Evolutionary conservation across 2,113 vertebrate species (phyloP).

Genomic region (Vireo altiloquus): DNA sequence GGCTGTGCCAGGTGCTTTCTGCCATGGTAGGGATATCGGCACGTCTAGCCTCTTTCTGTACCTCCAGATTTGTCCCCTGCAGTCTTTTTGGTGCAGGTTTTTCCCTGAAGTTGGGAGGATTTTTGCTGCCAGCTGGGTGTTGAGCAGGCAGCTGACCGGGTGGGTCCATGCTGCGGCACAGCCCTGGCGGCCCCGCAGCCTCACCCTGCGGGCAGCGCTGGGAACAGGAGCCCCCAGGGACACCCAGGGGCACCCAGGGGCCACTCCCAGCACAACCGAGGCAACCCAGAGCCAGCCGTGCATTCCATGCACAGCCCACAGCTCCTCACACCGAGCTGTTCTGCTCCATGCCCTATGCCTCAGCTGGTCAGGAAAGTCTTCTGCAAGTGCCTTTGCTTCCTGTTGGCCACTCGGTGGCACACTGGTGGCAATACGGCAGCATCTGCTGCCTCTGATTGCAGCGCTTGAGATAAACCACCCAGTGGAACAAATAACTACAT

Average conservation of each 20-base stretch:
- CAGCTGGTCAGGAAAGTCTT: not conserved
- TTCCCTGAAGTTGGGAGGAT: not conserved
- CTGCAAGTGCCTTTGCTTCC: not conserved
- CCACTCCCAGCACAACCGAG: fast-evolving
- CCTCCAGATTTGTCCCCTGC: not conserved
- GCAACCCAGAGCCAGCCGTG: fast-evolving
- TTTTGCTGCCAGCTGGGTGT: fast-evolving
- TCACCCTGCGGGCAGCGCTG: fast-evolving
- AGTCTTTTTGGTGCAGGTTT: not conserved
- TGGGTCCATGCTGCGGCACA: fast-evolving
- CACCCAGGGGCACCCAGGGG: too few species aligned
- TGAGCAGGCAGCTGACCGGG: not conserved
- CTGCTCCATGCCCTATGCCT: fast-evolving
- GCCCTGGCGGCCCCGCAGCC: not conserved
- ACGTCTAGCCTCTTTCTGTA: not conserved
- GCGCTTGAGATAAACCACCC: not conserved
- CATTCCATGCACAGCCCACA: fast-evolving
- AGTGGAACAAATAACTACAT: not conserved
- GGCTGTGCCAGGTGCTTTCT: not conserved
- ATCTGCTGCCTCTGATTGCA: not conserved
- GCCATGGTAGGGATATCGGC: not conserved
- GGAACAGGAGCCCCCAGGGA: not conserved
- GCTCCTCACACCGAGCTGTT: fast-evolving
- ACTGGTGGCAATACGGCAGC: fast-evolving
- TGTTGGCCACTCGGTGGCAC: not conserved